Evolutionary conservation across 30 jellyfish, hydroid and myxozoan genomes (phyloP), one percentile per base, ranked within the genome.

Genomic region (Cassiopea xamachana): DNA sequence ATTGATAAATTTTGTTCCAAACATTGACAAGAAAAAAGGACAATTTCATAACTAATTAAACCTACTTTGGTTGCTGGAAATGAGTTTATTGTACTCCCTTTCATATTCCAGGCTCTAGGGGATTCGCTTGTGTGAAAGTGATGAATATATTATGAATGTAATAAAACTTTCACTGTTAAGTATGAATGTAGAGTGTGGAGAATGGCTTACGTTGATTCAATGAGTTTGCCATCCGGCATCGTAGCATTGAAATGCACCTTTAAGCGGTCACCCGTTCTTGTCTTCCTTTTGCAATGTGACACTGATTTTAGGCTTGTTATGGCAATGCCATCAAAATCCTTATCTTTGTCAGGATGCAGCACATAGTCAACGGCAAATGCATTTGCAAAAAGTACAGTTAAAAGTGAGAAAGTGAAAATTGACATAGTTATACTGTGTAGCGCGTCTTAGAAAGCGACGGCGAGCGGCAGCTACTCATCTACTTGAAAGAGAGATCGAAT

Each of bases 161-260:
- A 3, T 10, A 55, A 3, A 0, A 10, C 7, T 10, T 6, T 3
- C 12, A 55, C 64, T 55, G 39, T 27, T 27, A 27, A 55, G 64
- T 0, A 55, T 3, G 64, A 55, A 10, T 10, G 12, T 17, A 16
- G 15, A 64, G 27, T 64, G 15, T 64, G 27, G 48, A 60, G 51
- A 7, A 10, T 39, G 17, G 81, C 99, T 95, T 83, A 95, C 99
- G 92, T 95, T 71, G 98, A 85, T 64, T 95, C 99, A 74, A 95
- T 58, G 17, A 73, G 85, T 39, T 84, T 81, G 1, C 97, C 97
- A 84, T 95, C 99, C 9, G 90, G 89, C 90, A 95, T 77, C 18
- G 97, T 85, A 2, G 97, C 98, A 70, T 95, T 95, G 91, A 83
- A 95, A 47, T 92, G 77, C 16, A 95, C 97, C 58, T 82, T 87